These are phyloP conservation scores for Sminthurinus aureus DNA, from an alignment of 2,888 invertebrate species.

Conservation along the genomic window DNA sequence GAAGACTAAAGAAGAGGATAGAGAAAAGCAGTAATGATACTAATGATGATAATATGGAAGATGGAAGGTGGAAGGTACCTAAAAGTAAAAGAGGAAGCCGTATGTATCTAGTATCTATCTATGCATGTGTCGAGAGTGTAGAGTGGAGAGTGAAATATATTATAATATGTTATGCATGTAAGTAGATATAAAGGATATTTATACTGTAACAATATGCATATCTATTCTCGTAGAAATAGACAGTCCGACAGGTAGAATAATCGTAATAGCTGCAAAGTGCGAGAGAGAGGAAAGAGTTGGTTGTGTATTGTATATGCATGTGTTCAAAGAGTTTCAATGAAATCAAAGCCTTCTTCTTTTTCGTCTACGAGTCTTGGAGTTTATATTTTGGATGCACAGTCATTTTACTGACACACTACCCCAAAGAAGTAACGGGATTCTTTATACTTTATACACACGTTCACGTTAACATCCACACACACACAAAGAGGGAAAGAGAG, in stretches of 20 bases:
- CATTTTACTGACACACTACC: conserved; percentile 48
- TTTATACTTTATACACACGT: conserved; percentile 38
- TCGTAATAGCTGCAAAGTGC: background rate
- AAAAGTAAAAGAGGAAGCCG: background rate
- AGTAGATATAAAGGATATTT: no score
- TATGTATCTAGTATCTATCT: background rate
- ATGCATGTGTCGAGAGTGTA: no score
- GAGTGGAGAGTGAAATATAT: no score
- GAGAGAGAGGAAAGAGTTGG: background rate
- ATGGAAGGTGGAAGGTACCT: background rate
- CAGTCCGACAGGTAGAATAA: background rate
- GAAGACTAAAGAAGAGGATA: background rate
- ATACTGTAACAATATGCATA: no score
- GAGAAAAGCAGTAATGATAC: background rate
- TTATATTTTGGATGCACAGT: conserved; percentile 9
- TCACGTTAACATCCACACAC: conserved; percentile 21
- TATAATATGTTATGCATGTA: no score
- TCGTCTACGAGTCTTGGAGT: background rate
- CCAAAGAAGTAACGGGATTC: conserved; percentile 45
- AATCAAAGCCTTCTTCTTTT: conserved; percentile 4
- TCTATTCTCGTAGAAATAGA: no score
- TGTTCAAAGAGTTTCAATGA: conserved; percentile 3
- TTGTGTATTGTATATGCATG: background rate
- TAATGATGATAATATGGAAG: background rate
- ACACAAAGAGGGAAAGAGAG: background rate